Evolutionary conservation across 2,888 invertebrate genomes (phyloP).

Genomic region (Nysson spinosus): DNA sequence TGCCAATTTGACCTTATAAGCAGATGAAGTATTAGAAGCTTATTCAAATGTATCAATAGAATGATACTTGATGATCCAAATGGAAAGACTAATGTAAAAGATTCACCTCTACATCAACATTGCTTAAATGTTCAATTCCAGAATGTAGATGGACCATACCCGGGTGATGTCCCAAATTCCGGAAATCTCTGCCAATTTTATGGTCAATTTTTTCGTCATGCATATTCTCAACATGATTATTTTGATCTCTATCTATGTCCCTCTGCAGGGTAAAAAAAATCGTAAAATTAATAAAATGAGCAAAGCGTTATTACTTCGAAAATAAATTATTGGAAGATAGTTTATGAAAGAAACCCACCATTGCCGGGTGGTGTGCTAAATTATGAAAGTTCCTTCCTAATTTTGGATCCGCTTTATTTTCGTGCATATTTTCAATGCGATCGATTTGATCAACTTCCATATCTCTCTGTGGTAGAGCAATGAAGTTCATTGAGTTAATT

Average conservation of each 20-base stretch:
- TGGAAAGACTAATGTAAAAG: neutral
- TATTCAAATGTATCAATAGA: neutral
- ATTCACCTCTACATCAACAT: slow-evolving; percentile 70
- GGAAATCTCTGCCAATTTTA: slow-evolving; percentile 71
- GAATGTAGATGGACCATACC: slow-evolving; percentile 71
- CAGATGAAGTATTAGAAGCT: neutral
- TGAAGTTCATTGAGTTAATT: neutral
- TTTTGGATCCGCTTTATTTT: slow-evolving; percentile 69
- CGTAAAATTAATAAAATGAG: neutral
- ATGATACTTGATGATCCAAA: neutral
- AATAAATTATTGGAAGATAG: too few relatives aligned
- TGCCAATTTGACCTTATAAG: slow-evolving; percentile 70
- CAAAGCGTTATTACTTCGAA: neutral
- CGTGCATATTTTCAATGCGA: slow-evolving; percentile 66
- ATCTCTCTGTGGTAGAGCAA: slow-evolving; percentile 58
- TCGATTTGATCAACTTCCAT: slow-evolving; percentile 68
- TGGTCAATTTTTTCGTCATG: slow-evolving; percentile 71
- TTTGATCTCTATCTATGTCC: slow-evolving; percentile 68
- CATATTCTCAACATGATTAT: slow-evolving; percentile 68
- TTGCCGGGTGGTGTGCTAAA: slow-evolving; percentile 69
- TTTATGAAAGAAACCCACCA: slow-evolving; percentile 70
- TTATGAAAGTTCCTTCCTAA: slow-evolving; percentile 69
- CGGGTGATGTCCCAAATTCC: slow-evolving; percentile 68
- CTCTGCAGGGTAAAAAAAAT: slow-evolving; percentile 49
- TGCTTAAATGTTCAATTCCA: slow-evolving; percentile 72